phyloP scores from a whole-genome alignment of 2,113 vertebrate genomes.

The Canis aureus region DNA sequence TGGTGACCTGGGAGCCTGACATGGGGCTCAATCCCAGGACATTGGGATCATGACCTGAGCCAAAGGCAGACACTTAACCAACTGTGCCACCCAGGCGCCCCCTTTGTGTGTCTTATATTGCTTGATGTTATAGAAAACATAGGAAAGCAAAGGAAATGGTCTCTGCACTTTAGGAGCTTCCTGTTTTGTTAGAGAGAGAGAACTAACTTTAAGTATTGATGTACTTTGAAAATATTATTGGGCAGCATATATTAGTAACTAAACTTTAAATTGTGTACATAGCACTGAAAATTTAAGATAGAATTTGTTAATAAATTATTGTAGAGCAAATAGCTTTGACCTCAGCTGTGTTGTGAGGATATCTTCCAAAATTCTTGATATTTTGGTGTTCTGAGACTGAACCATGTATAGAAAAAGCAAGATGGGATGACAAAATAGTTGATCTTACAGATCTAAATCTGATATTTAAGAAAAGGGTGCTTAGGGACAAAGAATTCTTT shows the following conservation, averaged over 20 bases:
- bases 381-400: conserved; percentile 29
- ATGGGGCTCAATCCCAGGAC: no score
- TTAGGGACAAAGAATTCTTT: conserved; percentile 41
- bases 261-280: conserved; percentile 23
- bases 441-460: conserved; percentile 14
- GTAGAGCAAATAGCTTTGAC: conserved; percentile 9
- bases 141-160: conserved; percentile 14
- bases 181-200: conserved; percentile 5
- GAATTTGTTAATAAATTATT: conserved; percentile 34
- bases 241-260: background rate
- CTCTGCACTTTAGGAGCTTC: background rate
- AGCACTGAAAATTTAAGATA: background rate
- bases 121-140: background rate
- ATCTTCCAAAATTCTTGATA: conserved; percentile 12
- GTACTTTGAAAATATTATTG: conserved; percentile 34
- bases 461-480: conserved; percentile 27
- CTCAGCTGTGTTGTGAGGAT: background rate
- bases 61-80: no score
- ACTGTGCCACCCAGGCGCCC: no score
- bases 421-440: background rate
- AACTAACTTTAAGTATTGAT: background rate
- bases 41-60: no score
- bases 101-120: background rate
- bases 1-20: no score
- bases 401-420: background rate